Conservation (phyloP, 2,797 vertebrate species). For the Pristis pectinata region DNA sequence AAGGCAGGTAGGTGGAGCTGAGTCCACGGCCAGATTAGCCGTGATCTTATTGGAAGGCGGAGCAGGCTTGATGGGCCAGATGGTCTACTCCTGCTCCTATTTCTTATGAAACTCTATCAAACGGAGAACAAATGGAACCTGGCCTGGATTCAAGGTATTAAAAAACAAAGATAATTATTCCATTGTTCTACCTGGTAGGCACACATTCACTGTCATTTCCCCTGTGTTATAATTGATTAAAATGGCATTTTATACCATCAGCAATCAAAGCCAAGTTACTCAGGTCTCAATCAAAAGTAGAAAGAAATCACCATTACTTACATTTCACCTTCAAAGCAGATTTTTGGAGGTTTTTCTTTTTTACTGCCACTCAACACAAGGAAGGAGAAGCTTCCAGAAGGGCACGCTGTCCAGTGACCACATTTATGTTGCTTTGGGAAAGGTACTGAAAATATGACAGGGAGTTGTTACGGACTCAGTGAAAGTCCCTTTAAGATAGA, state of each 20-base stretch:
- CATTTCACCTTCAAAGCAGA: constrained; percentile 64
- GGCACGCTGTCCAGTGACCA: constrained; percentile 55
- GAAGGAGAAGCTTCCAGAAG: constrained; percentile 48
- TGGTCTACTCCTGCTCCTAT: too few relatives aligned
- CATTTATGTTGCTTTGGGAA: constrained; percentile 58
- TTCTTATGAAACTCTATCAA: too few relatives aligned
- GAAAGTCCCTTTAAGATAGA: too few relatives aligned
- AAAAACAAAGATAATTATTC: background rate
- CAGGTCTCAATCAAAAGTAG: background rate
- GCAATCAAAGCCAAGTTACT: background rate
- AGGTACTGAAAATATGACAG: constrained; percentile 49
- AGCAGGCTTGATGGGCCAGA: too few relatives aligned
- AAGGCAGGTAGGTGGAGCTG: too few relatives aligned
- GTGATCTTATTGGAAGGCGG: too few relatives aligned
- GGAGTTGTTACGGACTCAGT: too few relatives aligned
- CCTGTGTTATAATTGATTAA: background rate
- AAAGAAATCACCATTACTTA: constrained; percentile 49
- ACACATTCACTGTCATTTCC: background rate
- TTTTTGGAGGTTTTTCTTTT: constrained; percentile 45
- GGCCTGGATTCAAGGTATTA: too few relatives aligned
- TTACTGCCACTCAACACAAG: constrained; percentile 55
- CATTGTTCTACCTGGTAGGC: background rate
- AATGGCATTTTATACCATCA: background rate
- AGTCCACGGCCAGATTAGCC: too few relatives aligned
- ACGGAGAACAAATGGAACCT: too few relatives aligned